These are phyloP conservation scores for Cremastinae sp. DNA, from an alignment of 2,888 invertebrate species.

Conservation along the genomic window DNA sequence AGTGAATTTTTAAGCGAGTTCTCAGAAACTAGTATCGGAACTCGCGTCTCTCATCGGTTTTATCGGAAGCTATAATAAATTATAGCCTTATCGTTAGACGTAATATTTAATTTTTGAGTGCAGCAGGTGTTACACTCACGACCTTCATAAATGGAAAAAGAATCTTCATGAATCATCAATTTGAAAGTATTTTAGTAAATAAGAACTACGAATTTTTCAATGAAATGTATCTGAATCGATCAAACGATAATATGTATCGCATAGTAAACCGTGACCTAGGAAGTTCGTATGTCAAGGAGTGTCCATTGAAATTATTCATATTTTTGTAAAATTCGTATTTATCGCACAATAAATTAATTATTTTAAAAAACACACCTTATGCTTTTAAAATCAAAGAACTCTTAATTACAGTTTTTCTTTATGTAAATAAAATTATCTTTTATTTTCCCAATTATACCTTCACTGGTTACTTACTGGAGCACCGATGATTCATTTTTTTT, in stretches of 20 bases:
- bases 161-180: too few species aligned
- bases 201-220: too few species aligned
- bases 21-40: too few species aligned
- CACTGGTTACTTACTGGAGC: constrained; percentile 4
- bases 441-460: constrained; percentile 17
- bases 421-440: constrained; percentile 40
- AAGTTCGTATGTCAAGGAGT: background rate
- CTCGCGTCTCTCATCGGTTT: too few species aligned
- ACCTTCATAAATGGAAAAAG: too few species aligned
- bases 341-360: constrained; percentile 60
- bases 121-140: too few species aligned
- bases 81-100: constrained; percentile 12
- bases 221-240: too few species aligned
- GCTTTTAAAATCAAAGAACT: background rate
- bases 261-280: too few species aligned
- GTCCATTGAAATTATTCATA: constrained; percentile 38
- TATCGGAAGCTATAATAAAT: too few species aligned
- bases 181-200: too few species aligned
- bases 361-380: constrained; percentile 18
- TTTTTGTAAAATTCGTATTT: constrained; percentile 45
- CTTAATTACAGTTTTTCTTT: constrained; percentile 11
- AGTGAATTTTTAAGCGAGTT: constrained; percentile 29
- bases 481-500: constrained; percentile 24
- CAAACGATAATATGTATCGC: too few species aligned
- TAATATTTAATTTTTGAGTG: constrained; percentile 28